These are phyloP conservation scores for Fulica atra DNA, from an alignment of 2,113 vertebrate species.

Conservation along the genomic window DNA sequence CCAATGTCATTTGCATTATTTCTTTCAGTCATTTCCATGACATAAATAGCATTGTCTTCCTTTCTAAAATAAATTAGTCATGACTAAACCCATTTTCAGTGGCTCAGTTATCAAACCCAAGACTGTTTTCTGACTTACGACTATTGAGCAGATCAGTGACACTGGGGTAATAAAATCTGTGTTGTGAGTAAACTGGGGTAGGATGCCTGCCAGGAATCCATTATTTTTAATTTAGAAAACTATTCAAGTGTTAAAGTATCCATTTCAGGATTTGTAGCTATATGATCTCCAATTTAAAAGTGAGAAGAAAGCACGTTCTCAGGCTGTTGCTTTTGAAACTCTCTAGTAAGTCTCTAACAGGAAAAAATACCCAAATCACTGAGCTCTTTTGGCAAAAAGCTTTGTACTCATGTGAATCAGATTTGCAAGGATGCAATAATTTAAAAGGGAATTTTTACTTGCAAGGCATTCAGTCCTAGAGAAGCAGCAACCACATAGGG, in stretches of 20 bases:
- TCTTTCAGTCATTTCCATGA: neutral
- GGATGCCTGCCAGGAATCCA: neutral
- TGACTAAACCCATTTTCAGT: neutral
- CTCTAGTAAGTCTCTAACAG: neutral
- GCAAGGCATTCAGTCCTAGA: neutral
- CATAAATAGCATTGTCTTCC: neutral
- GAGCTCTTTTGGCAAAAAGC: neutral
- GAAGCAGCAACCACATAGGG: neutral
- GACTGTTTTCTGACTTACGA: neutral
- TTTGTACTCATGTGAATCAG: neutral
- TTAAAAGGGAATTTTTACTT: neutral
- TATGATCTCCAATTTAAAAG: neutral
- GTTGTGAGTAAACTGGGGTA: neutral
- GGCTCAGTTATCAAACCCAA: neutral
- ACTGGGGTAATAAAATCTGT: neutral
- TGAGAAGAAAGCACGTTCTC: neutral
- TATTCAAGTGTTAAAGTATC: neutral
- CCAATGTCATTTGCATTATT: neutral
- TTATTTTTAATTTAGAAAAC: slow-evolving; percentile 24
- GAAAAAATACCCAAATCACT: neutral
- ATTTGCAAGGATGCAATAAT: neutral
- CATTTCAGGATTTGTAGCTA: neutral
- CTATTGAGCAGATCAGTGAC: neutral
- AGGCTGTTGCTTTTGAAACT: neutral
- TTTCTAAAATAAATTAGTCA: slow-evolving; percentile 17